A percentile compares a stretch with the other conserved stretches of the same genome.
phyloP scores from a whole-genome alignment of 2,113 vertebrate genomes.

The Labeo rohita region DNA sequence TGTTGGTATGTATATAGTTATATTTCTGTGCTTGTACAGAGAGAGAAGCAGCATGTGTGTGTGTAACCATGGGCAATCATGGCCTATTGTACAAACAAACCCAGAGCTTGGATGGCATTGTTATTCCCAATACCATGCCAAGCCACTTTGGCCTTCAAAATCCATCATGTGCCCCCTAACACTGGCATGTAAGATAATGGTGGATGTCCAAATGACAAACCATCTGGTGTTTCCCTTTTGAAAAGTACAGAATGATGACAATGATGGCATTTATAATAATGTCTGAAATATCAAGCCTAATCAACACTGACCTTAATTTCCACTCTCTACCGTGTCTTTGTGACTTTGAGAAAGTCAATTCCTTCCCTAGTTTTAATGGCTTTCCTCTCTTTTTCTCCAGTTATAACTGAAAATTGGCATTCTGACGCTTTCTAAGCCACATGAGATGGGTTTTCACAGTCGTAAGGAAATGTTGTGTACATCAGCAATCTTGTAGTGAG shows the following conservation, averaged over 20 bases:
- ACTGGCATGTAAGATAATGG: conserved; percentile 65
- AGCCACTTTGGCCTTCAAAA: conserved; percentile 64
- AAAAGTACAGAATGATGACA: conserved; percentile 29
- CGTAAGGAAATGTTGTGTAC: conserved; percentile 33
- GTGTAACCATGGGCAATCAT: conserved; percentile 11
- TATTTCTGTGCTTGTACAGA: conserved; percentile 25
- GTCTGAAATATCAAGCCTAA: conserved; percentile 3
- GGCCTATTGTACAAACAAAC: conserved; percentile 28
- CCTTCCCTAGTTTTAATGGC: not conserved
- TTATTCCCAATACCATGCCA: conserved; percentile 44
- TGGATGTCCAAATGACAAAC: conserved; percentile 65
- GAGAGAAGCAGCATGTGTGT: conserved; percentile 6
- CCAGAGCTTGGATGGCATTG: conserved; percentile 26
- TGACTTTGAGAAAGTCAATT: conserved; percentile 18
- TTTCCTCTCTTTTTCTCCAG: not conserved
- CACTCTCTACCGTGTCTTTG: not conserved
- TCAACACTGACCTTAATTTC: conserved; percentile 5
- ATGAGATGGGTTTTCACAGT: conserved; percentile 20
- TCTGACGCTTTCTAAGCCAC: not conserved
- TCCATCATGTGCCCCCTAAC: conserved; percentile 64
- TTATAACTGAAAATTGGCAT: not conserved
- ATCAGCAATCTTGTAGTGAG: conserved; percentile 23
- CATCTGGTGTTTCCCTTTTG: conserved; percentile 64
- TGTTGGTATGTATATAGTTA: conserved; percentile 28
- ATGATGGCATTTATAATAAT: conserved; percentile 34